Percentiles rank a stretch among this genome's conserved stretches.
Evolutionary conservation across 2,797 vertebrate genomes (phyloP).

Genomic region (Myoxocephalus aenaeus): DNA sequence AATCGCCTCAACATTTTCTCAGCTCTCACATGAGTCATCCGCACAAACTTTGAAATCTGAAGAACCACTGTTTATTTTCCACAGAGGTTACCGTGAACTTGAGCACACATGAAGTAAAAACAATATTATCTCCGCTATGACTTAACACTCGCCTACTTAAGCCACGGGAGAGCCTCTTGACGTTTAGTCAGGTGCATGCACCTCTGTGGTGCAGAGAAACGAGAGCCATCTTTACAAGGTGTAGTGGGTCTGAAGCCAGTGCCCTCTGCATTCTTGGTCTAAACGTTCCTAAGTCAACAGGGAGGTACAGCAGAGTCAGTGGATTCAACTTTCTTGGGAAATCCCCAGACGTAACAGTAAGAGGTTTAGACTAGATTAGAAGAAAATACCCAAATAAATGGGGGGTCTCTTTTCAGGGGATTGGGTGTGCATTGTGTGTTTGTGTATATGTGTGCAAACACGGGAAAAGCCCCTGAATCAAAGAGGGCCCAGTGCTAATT

Average conservation of each 20-base stretch:
- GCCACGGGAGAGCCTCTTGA: constrained; percentile 49
- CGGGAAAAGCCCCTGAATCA: constrained; percentile 71
- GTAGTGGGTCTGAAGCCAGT: constrained; percentile 55
- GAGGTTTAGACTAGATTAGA: constrained; percentile 58
- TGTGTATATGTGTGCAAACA: constrained; percentile 60
- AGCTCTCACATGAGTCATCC: constrained; percentile 41
- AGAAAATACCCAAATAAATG: constrained; percentile 62
- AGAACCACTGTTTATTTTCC: constrained; percentile 52
- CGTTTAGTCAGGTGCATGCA: constrained; percentile 76
- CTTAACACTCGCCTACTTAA: constrained; percentile 58
- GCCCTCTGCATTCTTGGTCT: constrained; percentile 62
- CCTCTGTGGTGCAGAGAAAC: constrained; percentile 42
- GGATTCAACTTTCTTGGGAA: constrained; percentile 63
- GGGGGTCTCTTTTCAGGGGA: constrained; percentile 54
- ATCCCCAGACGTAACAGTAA: constrained; percentile 71
- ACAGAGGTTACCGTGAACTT: constrained; percentile 48
- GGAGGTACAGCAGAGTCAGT: constrained; percentile 54
- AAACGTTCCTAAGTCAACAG: constrained; percentile 67
- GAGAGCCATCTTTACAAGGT: constrained; percentile 63
- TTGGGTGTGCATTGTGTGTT: constrained; percentile 31
- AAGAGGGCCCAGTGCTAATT: constrained; percentile 72
- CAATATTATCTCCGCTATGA: constrained; percentile 76
- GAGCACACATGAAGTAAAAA: constrained; percentile 62
- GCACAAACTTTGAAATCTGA: constrained; percentile 48
- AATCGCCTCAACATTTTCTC: constrained; percentile 37